phyloP scores from a whole-genome alignment of 2,113 vertebrate genomes.

The Anser brachyrhynchus region DNA sequence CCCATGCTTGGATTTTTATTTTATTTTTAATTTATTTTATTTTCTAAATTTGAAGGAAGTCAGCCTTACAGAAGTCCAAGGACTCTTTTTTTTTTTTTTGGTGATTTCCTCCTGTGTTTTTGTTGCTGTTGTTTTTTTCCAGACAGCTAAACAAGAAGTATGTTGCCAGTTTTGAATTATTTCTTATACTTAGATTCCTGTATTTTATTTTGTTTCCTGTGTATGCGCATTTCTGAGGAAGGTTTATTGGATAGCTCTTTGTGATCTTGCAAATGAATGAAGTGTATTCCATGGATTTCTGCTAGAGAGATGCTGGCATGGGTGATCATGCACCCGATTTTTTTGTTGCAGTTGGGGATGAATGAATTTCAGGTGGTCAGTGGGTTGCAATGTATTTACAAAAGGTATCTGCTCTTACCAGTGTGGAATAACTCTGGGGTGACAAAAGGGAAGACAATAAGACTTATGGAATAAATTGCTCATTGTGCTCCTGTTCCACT shows the following conservation, averaged over 20 bases:
- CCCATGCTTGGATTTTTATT: neutral
- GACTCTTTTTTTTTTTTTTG: neutral
- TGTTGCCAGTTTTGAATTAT: neutral
- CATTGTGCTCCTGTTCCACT: neutral
- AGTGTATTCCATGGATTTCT: neutral
- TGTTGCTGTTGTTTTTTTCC: neutral
- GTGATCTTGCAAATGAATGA: neutral
- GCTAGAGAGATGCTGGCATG: neutral
- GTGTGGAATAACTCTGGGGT: neutral
- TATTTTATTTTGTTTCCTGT: neutral
- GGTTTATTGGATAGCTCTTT: neutral
- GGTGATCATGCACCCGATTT: neutral
- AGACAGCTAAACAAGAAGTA: neutral
- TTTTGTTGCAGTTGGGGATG: neutral
- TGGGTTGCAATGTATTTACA: neutral
- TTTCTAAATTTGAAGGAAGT: neutral
- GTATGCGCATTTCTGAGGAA: neutral
- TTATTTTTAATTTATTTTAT: neutral
- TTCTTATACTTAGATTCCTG: neutral
- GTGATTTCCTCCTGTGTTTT: neutral
- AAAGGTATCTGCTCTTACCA: rapidly evolving
- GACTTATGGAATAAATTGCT: neutral
- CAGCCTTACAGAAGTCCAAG: neutral
- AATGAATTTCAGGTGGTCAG: neutral
- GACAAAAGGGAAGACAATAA: neutral